Evolutionary conservation across 2,113 vertebrate genomes (phyloP), one percentile per base, ranked within the genome.

Genomic region (Embiotoca jacksoni): DNA sequence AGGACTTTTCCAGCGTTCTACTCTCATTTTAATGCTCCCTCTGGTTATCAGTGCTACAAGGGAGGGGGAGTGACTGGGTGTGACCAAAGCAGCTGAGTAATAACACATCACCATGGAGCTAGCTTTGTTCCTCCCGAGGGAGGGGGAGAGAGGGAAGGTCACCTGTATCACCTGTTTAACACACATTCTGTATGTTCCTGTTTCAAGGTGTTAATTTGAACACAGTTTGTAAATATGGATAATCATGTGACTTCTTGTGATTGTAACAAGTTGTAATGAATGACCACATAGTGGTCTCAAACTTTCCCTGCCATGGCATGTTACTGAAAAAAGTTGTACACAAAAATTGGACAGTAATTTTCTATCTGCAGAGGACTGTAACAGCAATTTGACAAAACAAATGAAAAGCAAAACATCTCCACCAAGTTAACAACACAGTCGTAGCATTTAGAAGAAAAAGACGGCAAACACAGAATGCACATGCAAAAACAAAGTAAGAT

Each of bases 71-170:
- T 33, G 69, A 56, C 91, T 81, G 77, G 93, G 93, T n/a, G 88
- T 86, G 85, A 50, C 87, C 72, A 50, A 16, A 75, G 77, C 63
- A 39, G 72, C 60, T 70, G 76, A 76, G 64, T 63, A 72, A 69
- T 66, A 72, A 47, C 64, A 81, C 53, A 85, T 92, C 87, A 85
- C 88, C 87, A 88, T 84, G 83, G 87, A 90, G 88, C 53, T 11
- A 7, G 66, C 59, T 41, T 56, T 44, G 52, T 31, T 15, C 33
- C 31, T 35, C 71, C 81, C 64, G 78, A 56, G 80, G 72, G 84
- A 87, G 64, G 52, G 78, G 56, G 41, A 9, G 71, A 44, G 55
- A 59, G 50, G 50, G 10, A 39, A 10, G 33, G 11, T 70, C 62
- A 74, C 59, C 32, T 57, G 61, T 37, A 41, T 59, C 63, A 80